Evolutionary conservation across 1,140 invertebrate species (phyloP).

Genomic region (Tribolium castaneum): DNA sequence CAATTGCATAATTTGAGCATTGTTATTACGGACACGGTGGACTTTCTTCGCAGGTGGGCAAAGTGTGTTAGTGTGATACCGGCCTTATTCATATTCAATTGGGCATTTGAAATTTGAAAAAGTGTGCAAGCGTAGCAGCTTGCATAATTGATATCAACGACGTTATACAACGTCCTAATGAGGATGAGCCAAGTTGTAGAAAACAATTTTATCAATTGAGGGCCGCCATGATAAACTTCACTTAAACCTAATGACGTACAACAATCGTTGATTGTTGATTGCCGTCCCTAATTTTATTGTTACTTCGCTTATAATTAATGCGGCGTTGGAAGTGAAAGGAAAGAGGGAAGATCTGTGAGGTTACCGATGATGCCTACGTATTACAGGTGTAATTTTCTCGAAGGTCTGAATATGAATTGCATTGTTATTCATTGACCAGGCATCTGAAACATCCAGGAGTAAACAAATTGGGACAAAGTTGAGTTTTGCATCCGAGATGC

Average conservation of each 20-base stretch:
- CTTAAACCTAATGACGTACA: slow-evolving; percentile 25
- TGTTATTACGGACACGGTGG: not conserved
- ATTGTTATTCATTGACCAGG: not conserved
- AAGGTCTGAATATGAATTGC: not conserved
- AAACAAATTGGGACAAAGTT: not conserved
- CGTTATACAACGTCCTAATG: slow-evolving; percentile 17
- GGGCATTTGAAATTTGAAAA: not conserved
- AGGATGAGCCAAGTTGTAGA: slow-evolving; percentile 23
- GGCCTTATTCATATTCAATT: not conserved
- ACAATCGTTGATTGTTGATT: not conserved
- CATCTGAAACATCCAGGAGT: not conserved
- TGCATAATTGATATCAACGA: slow-evolving; percentile 1
- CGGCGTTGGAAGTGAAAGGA: slow-evolving; percentile 6
- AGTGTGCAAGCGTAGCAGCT: not conserved
- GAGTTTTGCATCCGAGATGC: not conserved
- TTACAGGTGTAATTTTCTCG: slow-evolving; percentile 17
- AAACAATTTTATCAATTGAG: slow-evolving; percentile 28
- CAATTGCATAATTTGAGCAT: slow-evolving; percentile 3
- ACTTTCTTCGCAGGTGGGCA: not conserved
- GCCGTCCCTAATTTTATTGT: not conserved
- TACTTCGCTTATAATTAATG: not conserved
- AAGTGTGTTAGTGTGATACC: slow-evolving; percentile 17
- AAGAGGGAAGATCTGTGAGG: slow-evolving; percentile 15
- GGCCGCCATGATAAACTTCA: slow-evolving; percentile 8
- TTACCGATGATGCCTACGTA: not conserved